phyloP scores from a whole-genome alignment of 2,888 invertebrate genomes.

The Eutolmus rufibarbis region DNA sequence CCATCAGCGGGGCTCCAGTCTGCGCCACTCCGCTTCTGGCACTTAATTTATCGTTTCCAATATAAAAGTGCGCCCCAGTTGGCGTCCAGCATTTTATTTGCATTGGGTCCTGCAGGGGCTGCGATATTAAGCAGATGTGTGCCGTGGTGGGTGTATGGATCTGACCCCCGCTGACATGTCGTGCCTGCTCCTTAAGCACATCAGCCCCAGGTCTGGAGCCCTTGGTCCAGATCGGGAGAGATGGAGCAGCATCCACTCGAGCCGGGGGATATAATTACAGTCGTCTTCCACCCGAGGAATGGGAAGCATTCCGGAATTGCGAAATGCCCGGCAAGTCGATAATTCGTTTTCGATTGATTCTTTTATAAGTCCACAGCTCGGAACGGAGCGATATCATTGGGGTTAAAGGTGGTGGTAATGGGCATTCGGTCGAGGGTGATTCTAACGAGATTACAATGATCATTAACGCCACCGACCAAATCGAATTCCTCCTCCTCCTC shows the following conservation, averaged over 20 bases:
- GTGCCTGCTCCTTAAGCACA: not conserved
- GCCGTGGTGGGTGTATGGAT: not conserved
- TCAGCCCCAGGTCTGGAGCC: not conserved
- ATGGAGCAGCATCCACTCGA: not conserved
- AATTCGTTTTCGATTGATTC: constrained; percentile 36
- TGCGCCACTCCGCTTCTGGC: not conserved
- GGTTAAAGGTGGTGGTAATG: not conserved
- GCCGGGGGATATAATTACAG: not conserved
- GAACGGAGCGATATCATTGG: not conserved
- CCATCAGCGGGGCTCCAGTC: not conserved
- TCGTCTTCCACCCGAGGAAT: not conserved
- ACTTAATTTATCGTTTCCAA: constrained; percentile 38
- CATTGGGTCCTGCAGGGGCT: constrained; percentile 14
- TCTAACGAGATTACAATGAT: not conserved
- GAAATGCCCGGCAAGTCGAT: not conserved
- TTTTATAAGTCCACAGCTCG: not conserved
- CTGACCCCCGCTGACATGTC: not conserved
- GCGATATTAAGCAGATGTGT: constrained; percentile 38
- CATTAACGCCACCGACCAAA: not conserved
- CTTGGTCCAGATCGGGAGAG: not conserved
- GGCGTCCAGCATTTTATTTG: constrained; percentile 28
- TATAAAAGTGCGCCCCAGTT: not conserved
- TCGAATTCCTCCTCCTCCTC: not conserved
- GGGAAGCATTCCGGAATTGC: not conserved
- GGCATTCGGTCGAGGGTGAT: not conserved